Evolutionary conservation across 2,888 invertebrate species (phyloP), one percentile per base, ranked within the genome.

Genomic region (Acheta domesticus): DNA sequence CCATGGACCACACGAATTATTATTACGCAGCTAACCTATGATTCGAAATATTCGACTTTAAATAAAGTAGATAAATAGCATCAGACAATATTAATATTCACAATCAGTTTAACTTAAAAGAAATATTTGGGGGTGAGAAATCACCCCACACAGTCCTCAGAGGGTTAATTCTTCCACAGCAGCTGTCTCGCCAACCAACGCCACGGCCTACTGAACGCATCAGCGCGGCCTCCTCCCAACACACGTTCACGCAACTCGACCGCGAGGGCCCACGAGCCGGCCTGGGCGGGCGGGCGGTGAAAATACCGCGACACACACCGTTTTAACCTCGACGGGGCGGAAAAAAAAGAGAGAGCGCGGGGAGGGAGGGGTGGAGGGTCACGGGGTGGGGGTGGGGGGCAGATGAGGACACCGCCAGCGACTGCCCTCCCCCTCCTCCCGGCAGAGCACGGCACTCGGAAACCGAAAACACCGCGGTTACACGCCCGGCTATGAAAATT

Each of bases 401-500:
- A 75, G 75, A 75, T 21, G 48, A 19, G 49, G 77, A 62, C 49
- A 78, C 49, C 48, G 50, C 49, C 12, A 21, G 73, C 48, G 79
- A 20, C 49, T 49, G 21, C n/a, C 20, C n/a, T 49, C 14, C 49
- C n/a, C n/a, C n/a, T n/a, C 77, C 62, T 14, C 14, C 49, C 49
- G 48, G 5, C n/a, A 49, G n/a, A n/a, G n/a, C 20, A 11, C 49
- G n/a, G 20, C 49, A 21, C n/a, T 48, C n/a, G 49, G 77, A 23
- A 48, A 79, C 80, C 80, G 75, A 80, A 80, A 80, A 80, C 80
- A 78, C 78, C 79, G 79, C 74, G 80, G 80, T 81, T 79, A 78
- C 80, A 82, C 82, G 79, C 80, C 62, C 36, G 75, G 80, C 80
- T 82, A 82, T 82, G 82, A 81, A 82, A 82, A 82, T 80, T 82